Percentiles rank a stretch among this genome's conserved stretches.
Conservation (phyloP, 2,113 vertebrate genomes). For the Cottus gobio region DNA sequence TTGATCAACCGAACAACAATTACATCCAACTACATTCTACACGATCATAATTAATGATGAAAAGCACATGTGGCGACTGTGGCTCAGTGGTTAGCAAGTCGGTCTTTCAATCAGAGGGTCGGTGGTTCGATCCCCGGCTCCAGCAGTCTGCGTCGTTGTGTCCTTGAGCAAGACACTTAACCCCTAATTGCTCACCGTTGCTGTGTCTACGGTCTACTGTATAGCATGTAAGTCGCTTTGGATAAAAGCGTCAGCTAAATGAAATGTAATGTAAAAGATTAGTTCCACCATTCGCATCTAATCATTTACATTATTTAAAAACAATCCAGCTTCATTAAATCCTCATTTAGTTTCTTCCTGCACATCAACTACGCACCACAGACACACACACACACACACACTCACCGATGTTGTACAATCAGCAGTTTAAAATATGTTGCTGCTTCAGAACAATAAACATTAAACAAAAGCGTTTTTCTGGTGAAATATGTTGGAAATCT, state of each 20-base stretch:
- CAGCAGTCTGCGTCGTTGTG: too few relatives aligned
- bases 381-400: not conserved
- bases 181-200: too few relatives aligned
- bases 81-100: too few relatives aligned
- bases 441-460: constrained; percentile 3
- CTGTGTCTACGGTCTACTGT: too few relatives aligned
- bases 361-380: not conserved
- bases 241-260: too few relatives aligned
- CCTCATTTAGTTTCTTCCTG: constrained; percentile 35
- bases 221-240: too few relatives aligned
- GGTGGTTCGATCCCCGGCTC: too few relatives aligned
- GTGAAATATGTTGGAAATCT: not conserved
- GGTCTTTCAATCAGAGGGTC: too few relatives aligned
- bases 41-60: constrained; percentile 24
- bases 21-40: constrained; percentile 6
- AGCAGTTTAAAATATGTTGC: constrained; percentile 16
- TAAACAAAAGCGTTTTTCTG: constrained; percentile 8
- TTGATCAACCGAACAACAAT: constrained; percentile 17
- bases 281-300: constrained; percentile 42
- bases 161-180: too few relatives aligned
- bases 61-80: too few relatives aligned
- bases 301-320: constrained; percentile 51
- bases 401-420: not conserved
- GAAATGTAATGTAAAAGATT: too few relatives aligned
- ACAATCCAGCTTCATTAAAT: constrained; percentile 44